Evolutionary conservation across 2,888 invertebrate species (phyloP), one percentile per base, ranked within the genome.

Genomic region (Macaria liturata): DNA sequence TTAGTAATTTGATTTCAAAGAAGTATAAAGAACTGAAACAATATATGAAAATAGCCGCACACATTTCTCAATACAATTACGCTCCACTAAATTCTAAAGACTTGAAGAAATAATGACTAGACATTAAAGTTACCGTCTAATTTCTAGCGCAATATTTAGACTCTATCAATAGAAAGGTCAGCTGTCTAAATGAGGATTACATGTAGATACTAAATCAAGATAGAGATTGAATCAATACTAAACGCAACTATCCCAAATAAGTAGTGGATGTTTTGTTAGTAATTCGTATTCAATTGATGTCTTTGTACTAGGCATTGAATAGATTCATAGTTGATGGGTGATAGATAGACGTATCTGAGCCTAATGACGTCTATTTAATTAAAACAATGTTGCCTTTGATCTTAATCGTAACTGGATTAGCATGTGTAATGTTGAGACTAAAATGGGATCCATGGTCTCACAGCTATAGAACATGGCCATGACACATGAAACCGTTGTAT

Each of bases 161-260:
- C 34, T 48, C 46, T 49, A 48, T 39, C 57, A 44, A 56, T 49
- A 47, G 56, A 59, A 63, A 63, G 63, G 60, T 61, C 56, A 60
- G 46, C 43, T 56, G 44, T 50, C 49, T 32, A 44, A 49, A 62
- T 55, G 49, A 60, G 37, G 57, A 59, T 59, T 50, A 61, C 59
- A 61, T 59, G 57, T 39, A 40, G 54, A 61, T 61, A 57, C 30
- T 8, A 31, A 46, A 46, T 50, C 46, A 39, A 59, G 50, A 54
- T 59, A 54, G 31, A 32, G 43, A 49, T 47, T 59, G 50, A 54
- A 34, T 54, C 50, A 54, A 59, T 47, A 49, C 44, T 30, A 31
- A 50, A 31, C 8, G 9, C 53, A 9, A 57, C 47, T 54, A 49
- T 54, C 9, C 9, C 49, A 49, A 54, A 50, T 39, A 50, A 44